Conservation (phyloP, 2,113 vertebrate genomes). For the Tilapia sparmanii region DNA sequence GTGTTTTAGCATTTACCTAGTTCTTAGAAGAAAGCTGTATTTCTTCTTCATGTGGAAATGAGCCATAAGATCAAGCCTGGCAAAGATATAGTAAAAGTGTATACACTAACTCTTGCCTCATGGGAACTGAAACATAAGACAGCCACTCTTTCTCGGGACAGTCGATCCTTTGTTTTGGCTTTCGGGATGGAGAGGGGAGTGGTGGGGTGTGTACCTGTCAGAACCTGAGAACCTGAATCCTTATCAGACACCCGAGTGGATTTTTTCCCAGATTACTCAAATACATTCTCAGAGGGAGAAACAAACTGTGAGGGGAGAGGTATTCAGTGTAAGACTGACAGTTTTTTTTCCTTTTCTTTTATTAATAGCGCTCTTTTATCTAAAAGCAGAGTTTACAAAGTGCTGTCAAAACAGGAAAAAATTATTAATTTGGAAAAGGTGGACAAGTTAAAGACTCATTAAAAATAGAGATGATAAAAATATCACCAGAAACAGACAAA, state of each 20-base stretch:
- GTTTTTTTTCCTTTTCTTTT: neutral
- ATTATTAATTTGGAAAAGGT: neutral
- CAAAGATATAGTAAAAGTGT: neutral
- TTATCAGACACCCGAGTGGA: conserved; percentile 24
- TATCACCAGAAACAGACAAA: neutral
- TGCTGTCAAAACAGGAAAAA: neutral
- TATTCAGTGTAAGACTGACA: neutral
- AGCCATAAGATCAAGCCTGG: neutral
- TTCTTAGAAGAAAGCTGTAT: neutral
- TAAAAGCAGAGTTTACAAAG: conserved; percentile 2
- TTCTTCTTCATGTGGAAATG: neutral
- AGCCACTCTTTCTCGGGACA: conserved; percentile 39
- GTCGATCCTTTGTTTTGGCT: conserved; percentile 56
- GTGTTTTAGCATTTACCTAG: neutral
- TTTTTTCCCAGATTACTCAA: conserved; percentile 16
- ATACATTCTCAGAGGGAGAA: neutral
- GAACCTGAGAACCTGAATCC: conserved; percentile 35
- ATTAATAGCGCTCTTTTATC: conserved; percentile 34
- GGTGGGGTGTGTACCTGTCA: conserved; percentile 33
- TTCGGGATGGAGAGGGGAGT: conserved; percentile 19
- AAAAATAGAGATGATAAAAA: neutral
- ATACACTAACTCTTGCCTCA: conserved; percentile 16
- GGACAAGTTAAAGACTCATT: neutral
- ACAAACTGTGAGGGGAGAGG: neutral
- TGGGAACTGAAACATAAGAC: conserved; percentile 53